phyloP scores from a whole-genome alignment of 1,140 invertebrate genomes.

The Hydropsyche tenuis region DNA sequence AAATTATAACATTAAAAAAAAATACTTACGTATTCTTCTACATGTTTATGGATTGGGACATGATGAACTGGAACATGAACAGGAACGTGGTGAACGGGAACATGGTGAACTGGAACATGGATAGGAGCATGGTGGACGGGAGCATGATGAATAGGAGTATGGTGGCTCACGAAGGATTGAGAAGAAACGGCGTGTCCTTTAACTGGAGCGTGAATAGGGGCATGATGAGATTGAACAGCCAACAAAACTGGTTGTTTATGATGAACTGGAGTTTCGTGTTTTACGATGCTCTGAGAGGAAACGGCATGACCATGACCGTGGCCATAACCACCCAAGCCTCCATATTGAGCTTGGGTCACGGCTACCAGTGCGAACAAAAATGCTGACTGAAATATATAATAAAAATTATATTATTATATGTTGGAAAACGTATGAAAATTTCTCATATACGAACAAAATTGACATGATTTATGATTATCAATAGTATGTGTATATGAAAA shows the following conservation, averaged over 20 bases:
- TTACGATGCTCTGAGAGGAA: slow-evolving; percentile 60
- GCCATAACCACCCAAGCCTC: slow-evolving; percentile 53
- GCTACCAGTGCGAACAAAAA: slow-evolving; percentile 59
- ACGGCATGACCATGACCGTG: slow-evolving; percentile 52
- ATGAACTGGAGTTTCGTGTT: slow-evolving; percentile 58
- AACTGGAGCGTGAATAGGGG: slow-evolving; percentile 41
- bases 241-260: slow-evolving; percentile 32
- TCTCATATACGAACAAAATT: too few relatives aligned
- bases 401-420: too few relatives aligned
- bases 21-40: slow-evolving; percentile 57
- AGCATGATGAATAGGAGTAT: slow-evolving; percentile 25
- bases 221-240: slow-evolving; percentile 53
- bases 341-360: slow-evolving; percentile 57
- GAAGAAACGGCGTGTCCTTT: slow-evolving; percentile 26
- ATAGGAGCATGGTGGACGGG: slow-evolving; percentile 28
- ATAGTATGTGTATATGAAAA: too few relatives aligned
- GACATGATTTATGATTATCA: too few relatives aligned
- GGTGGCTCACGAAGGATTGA: slow-evolving; percentile 30
- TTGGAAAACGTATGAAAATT: too few relatives aligned
- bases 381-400: slow-evolving; percentile 53
- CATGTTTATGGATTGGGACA: slow-evolving; percentile 35
- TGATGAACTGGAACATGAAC: slow-evolving; percentile 27
- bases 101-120: neutral
- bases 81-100: neutral
- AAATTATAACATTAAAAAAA: neutral